These are phyloP conservation scores for Drosophila maculinotata DNA, from an alignment of 2,888 invertebrate species.

Conservation along the genomic window DNA sequence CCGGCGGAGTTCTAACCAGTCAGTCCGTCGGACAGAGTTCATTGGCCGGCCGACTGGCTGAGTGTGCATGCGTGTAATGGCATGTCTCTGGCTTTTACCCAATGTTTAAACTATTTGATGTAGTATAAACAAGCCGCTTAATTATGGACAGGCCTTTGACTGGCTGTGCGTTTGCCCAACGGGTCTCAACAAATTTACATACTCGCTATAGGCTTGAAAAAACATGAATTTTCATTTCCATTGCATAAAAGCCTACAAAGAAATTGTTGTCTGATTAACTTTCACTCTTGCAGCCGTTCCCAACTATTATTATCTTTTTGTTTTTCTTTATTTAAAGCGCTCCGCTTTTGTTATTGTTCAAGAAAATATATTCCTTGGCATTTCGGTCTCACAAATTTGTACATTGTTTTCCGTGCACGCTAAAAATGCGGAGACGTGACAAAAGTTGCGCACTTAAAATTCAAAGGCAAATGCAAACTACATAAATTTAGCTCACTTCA, in stretches of 20 bases:
- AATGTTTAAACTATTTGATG: conserved; percentile 61
- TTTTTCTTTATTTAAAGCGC: conserved; percentile 13
- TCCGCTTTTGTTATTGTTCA: conserved; percentile 28
- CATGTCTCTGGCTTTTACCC: conserved; percentile 33
- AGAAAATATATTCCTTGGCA: conserved; percentile 31
- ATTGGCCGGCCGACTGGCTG: conserved; percentile 26
- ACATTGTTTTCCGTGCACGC: conserved; percentile 25
- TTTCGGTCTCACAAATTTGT: conserved; percentile 44
- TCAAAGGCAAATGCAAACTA: conserved; percentile 69
- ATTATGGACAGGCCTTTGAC: conserved; percentile 58
- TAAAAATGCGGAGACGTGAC: conserved; percentile 60
- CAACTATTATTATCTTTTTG: conserved; percentile 38
- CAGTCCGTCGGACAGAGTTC: conserved; percentile 31
- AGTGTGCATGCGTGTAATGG: conserved; percentile 9
- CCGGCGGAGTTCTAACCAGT: conserved; percentile 40
- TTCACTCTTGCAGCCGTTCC: conserved; percentile 60
- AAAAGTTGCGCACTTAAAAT: conserved; percentile 55
- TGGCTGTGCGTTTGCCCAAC: conserved; percentile 30
- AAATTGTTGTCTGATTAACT: conserved; percentile 56
- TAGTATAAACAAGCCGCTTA: conserved; percentile 59
- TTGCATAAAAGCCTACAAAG: conserved; percentile 47
- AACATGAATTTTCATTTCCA: conserved; percentile 54
- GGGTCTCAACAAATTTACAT: conserved; percentile 42
- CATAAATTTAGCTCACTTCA: conserved; percentile 65
- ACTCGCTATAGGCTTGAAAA: conserved; percentile 16